Base-by-base conservation (phyloP, 2,888 invertebrate genomes). In the Andrena praecox region DNA sequence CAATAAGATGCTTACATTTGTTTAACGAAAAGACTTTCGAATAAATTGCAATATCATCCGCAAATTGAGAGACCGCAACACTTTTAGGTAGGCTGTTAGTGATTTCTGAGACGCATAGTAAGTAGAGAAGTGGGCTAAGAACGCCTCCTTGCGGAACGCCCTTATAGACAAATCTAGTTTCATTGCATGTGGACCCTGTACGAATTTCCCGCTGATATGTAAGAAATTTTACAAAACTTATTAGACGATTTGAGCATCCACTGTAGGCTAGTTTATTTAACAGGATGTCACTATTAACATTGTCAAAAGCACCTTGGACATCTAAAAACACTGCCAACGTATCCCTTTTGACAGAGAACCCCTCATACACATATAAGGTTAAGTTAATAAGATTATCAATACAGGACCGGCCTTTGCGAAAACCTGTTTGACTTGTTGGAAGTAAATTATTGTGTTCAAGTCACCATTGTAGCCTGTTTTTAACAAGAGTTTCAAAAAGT, bases 401-500 rank as follows among this genome's bases (percentile, higher is more conserved):
- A 33, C 84, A 88, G 0, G 81, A 83, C 10, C 56, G 59, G 0
- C 86, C 85, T 33, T 78, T 75, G 0, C 81, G 60, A 56, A 89
- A 87, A 0, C 86, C 87, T 16, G 66, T 56, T 74, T 86, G 82
- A 56, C 54, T 67, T 2, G 31, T 7, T 6, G 85, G 83, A 1
- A 88, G 16, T 0, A 85, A 8, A 16, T 81, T 64, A 0, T 86
- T 74, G 6, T 35, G 24, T 59, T 89, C 86, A 2, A 73, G 20
- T 80, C 80, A 84, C 66, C 70, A 77, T n/a, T 77, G 80, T 3
- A 84, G 8, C 3, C 81, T 63, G 10, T 79, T 85, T 68, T 87
- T 88, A 2, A 87, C 16, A 24, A 88, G 75, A 1, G 80, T 63
- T 77, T 89, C 84, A 31, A 86, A 80, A 0, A 87, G 31, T 82